Base-by-base conservation (phyloP, 92 coral and sea anemone species). In the Actinernus sp. region DNA sequence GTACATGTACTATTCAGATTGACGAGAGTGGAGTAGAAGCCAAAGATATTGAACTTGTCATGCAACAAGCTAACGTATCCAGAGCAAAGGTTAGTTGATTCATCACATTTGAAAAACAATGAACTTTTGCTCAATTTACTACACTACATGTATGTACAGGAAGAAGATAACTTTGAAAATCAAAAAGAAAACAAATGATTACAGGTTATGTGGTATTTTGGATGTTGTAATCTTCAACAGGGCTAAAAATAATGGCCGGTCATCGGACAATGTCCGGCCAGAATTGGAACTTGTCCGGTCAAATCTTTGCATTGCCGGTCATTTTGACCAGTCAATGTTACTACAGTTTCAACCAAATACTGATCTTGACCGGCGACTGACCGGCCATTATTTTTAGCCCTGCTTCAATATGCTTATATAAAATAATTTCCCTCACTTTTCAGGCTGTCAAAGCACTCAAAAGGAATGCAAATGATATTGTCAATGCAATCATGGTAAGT, bases 401-500 rank as follows among this genome's bases (percentile, higher is more conserved):
- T n/a, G n/a, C n/a, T n/a, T n/a, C n/a, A n/a, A n/a, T n/a, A n/a
- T n/a, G n/a, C n/a, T n/a, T n/a, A n/a, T n/a, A n/a, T n/a, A n/a
- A n/a, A n/a, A n/a, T 25, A 50, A 50, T 36, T 52, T 77, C 5
- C 13, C 54, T 10, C 45, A 34, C 17, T 21, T 67, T 54, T 12
- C 62, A 93, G 98, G 93, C 98, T 67, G 66, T 93, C 50, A 86
- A 62, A 17, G 98, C 98, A 54, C 84, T 93, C 48, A 86, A 66
- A 59, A 93, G 76, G 63, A 93, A 93, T 48, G 40, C 43, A 16
- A 87, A 90, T 57, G 98, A 93, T 80, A 93, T 93, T 63, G 98
- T 93, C 79, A 93, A 93, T 86, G 98, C 98, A 3, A 93, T 93
- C 46, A 93, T 93, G 98, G 98, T 93, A 33, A 74, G 98, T 65